These are phyloP conservation scores for Camptogramma bilineatum DNA, from an alignment of 2,888 invertebrate species.

Conservation along the genomic window DNA sequence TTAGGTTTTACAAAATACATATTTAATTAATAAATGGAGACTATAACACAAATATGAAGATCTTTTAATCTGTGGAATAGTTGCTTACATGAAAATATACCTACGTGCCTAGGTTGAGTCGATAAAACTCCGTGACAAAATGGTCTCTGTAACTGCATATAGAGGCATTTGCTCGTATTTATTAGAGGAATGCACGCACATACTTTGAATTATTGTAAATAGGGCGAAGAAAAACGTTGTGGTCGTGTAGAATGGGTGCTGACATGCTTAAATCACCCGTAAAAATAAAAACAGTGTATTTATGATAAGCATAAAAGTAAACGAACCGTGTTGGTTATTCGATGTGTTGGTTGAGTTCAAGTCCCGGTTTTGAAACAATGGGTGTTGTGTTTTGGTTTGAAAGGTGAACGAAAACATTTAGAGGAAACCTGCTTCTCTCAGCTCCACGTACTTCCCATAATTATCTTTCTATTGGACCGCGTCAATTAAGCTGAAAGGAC, in stretches of 20 bases:
- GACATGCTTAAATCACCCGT: constrained; percentile 6
- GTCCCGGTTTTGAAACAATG: too few species aligned
- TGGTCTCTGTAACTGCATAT: constrained; percentile 56
- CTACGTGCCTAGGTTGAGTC: constrained; percentile 70
- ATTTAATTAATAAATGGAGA: too few species aligned
- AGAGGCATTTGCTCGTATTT: constrained; percentile 63
- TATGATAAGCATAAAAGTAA: not conserved
- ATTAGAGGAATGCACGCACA: constrained; percentile 64
- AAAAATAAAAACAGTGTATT: not conserved
- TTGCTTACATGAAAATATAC: constrained; percentile 37
- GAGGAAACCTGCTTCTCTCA: not conserved
- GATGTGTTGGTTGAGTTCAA: not conserved
- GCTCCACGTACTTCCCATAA: too few species aligned
- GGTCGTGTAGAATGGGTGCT: constrained; percentile 6
- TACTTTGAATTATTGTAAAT: constrained; percentile 40
- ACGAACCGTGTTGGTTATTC: not conserved
- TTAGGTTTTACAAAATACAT: too few species aligned
- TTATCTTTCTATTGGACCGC: too few species aligned
- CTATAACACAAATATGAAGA: too few species aligned
- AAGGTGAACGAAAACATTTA: too few species aligned
- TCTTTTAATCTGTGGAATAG: not conserved
- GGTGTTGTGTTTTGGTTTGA: too few species aligned
- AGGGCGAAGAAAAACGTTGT: constrained; percentile 29
- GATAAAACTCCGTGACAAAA: constrained; percentile 57
- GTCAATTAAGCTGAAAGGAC: too few species aligned